Base-by-base conservation (phyloP, 2,888 invertebrate species). In the Scaptomyza parva region DNA sequence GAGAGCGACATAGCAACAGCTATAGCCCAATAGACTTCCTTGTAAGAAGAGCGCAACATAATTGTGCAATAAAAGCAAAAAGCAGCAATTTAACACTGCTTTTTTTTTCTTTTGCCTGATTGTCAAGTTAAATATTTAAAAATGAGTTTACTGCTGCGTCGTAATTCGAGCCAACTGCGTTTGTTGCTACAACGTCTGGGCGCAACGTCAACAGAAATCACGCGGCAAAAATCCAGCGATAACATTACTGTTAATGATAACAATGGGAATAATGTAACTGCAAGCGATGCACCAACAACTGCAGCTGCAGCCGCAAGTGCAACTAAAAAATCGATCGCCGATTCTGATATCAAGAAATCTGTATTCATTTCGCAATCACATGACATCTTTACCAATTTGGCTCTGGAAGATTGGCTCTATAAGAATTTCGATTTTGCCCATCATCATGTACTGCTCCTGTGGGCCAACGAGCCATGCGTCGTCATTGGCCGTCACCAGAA, bases 401-500 rank as follows among this genome's bases (percentile, higher is more conserved):
- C 99, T 3, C 92, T 99, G 60, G 99, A 99, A 92, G 97, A 99
- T 91, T 99, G 98, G 98, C 93, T 99, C 86, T 98, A 98, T 92
- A 94, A 94, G 57, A 96, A 98, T 89, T 95, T 95, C 91, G 95
- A 97, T 90, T 96, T 98, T 80, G 93, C 93, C 5, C 94, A 95
- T 65, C 96, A 96, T 89, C 96, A 97, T 91, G 93, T 98, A 2
- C 93, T 99, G 90, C 94, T 99, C 92, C 92, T 99, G 59, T 99
- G 98, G 98, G 94, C 95, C 54, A 99, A 99, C 91, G 94, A 95
- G 76, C 98, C 99, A 0, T 96, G 97, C 90, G 97, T 99, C 54
- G 98, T 99, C 5, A 95, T 99, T 90, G 99, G 99, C 6, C 94
- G 97, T 60, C 97, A 99, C 92, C 99, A 99, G 92, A 99, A 99